Conservation (phyloP, 2,888 invertebrate genomes). For the Gnatocerus cornutus region DNA sequence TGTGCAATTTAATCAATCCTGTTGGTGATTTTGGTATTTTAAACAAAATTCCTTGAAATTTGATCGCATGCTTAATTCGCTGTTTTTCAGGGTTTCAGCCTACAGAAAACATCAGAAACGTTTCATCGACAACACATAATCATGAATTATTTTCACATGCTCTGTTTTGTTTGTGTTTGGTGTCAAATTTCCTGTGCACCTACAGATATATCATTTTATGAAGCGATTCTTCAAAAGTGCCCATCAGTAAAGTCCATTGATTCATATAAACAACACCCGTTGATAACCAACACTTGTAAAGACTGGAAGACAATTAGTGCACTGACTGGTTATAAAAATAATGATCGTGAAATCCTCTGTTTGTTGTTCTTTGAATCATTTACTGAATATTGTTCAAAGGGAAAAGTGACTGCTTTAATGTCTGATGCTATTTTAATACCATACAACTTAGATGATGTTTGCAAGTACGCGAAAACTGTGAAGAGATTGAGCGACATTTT, state of each 20-base stretch:
- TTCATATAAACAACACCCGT: constrained; percentile 24
- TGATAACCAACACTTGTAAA: constrained; percentile 52
- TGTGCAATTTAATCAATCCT: too few species aligned
- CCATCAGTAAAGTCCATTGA: neutral
- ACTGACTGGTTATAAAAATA: constrained; percentile 44
- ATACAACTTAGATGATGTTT: constrained; percentile 36
- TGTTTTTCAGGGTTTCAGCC: constrained; percentile 8
- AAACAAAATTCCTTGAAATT: neutral
- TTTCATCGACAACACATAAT: neutral
- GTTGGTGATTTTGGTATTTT: too few species aligned
- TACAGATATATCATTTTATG: constrained; percentile 3
- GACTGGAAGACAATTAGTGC: constrained; percentile 48
- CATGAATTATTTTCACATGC: constrained; percentile 11
- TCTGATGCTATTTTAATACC: neutral
- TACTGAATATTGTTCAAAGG: constrained; percentile 49
- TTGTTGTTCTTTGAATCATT: constrained; percentile 57
- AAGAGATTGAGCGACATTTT: constrained; percentile 14
- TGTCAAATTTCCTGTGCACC: constrained; percentile 6
- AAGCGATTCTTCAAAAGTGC: constrained; percentile 24
- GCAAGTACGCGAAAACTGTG: constrained; percentile 33
- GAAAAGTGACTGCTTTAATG: constrained; percentile 16
- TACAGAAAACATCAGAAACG: neutral
- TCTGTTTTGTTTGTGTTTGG: neutral
- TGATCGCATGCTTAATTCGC: neutral
- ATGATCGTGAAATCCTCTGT: constrained; percentile 50